Conservation (phyloP, 2,113 vertebrate species). For the Pluvialis apricaria region DNA sequence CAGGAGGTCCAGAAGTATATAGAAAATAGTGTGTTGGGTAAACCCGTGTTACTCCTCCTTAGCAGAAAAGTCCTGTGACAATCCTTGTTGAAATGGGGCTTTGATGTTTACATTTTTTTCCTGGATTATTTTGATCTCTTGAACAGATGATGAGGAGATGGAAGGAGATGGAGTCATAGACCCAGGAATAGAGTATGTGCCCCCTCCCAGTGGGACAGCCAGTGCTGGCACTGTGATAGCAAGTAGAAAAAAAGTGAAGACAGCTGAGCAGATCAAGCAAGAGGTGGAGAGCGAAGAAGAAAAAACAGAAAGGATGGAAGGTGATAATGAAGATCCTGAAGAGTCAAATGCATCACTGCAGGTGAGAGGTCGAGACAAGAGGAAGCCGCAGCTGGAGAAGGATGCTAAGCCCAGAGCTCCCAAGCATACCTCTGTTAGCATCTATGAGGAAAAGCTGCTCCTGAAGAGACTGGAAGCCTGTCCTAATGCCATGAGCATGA, state of each 20-base stretch:
- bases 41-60: not conserved
- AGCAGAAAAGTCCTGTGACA: not conserved
- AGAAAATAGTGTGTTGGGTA: not conserved
- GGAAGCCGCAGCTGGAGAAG: slow-evolving; percentile 73
- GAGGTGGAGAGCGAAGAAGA: slow-evolving; percentile 93
- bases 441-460: slow-evolving; percentile 90
- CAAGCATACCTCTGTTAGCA: slow-evolving; percentile 75
- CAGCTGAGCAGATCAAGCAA: slow-evolving; percentile 85
- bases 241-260: slow-evolving; percentile 83
- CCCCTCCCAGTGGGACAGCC: slow-evolving; percentile 72
- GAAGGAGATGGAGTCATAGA: slow-evolving; percentile 93
- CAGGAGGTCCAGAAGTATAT: not conserved
- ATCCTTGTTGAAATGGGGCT: not conserved
- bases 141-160: slow-evolving; percentile 91
- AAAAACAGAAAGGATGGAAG: slow-evolving; percentile 74
- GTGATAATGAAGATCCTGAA: slow-evolving; percentile 74
- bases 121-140: slow-evolving; percentile 2
- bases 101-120: not conserved
- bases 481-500: slow-evolving; percentile 85
- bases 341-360: slow-evolving; percentile 45
- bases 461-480: slow-evolving; percentile 87
- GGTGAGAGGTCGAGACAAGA: slow-evolving; percentile 67
- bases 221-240: slow-evolving; percentile 60
- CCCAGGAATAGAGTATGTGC: slow-evolving; percentile 91
- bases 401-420: slow-evolving; percentile 62